These are phyloP conservation scores for Hylia prasina DNA, from an alignment of 2,113 vertebrate genomes.

Conservation along the genomic window DNA sequence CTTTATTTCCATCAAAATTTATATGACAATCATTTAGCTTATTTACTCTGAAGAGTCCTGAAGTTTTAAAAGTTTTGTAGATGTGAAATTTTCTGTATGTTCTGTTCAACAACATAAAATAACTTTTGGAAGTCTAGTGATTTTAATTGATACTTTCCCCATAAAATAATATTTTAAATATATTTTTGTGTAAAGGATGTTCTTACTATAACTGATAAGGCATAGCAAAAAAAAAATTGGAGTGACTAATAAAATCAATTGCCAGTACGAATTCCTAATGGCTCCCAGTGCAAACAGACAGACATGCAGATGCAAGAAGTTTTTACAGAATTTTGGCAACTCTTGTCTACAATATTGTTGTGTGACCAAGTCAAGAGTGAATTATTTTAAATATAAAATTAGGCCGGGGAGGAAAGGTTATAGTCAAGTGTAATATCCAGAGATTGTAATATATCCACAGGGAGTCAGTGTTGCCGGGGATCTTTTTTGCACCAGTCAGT, in stretches of 20 bases:
- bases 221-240: background rate
- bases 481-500: constrained; percentile 8
- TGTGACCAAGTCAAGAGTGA: background rate
- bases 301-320: background rate
- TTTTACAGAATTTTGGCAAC: background rate
- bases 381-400: background rate
- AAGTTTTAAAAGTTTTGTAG: background rate
- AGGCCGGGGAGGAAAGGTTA: background rate
- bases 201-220: background rate
- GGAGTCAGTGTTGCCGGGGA: constrained; percentile 17
- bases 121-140: background rate
- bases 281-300: background rate
- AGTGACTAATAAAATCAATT: background rate
- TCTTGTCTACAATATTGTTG: background rate
- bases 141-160: background rate
- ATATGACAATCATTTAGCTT: background rate
- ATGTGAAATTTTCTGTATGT: background rate
- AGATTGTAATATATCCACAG: constrained; percentile 4
- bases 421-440: background rate
- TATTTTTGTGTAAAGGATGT: background rate
- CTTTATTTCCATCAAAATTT: background rate
- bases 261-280: background rate
- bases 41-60: background rate
- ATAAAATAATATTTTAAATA: background rate
- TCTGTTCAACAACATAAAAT: background rate